Evolutionary conservation across 2,797 vertebrate species (phyloP), one percentile per base, ranked within the genome.

Genomic region (Rousettus madagascariensis): DNA sequence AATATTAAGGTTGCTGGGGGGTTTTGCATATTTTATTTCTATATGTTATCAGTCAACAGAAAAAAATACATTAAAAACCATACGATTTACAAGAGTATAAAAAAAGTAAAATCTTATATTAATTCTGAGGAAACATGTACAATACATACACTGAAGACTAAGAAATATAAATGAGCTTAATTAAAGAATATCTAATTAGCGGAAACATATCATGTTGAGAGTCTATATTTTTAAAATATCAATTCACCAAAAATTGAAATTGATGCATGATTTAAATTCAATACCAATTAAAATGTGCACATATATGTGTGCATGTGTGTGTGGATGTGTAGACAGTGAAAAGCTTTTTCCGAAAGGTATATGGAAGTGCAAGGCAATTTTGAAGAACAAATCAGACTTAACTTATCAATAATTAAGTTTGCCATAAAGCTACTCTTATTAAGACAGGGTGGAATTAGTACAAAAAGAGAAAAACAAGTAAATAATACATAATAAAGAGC

Each of bases 371-470:
- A 84, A 77, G 36, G 46, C 19, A 55, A 57, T n/a, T 69, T 33
- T 38, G 55, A 78, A 89, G 19, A 63, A 38, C 10, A 6, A n/a
- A 69, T 46, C 63, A 69, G 22, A 65, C 11, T 33, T 75, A 71
- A 77, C 49, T 26, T 26, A 38, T 72, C 36, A 72, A 19, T 55
- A 43, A 89, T 63, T 19, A 71, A 84, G 11, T 89, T n/a, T 84
- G 30, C 22, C 9, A 7, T 51, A 68, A 28, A 59, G 11, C 26
- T 86, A 49, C 8, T 66, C 33, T n/a, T 57, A 57, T 57, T 59
- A 65, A 75, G 61, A 66, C 20, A 75, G 16, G 7, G 16, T 77
- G 20, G 22, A 5, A 41, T 66, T 22, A 30, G 17, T 30, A 85
- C 41, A 49, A 33, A 10, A 59, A 61, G 63, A 43, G 16, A 61